Base-by-base conservation (phyloP, 1,140 invertebrate genomes). In the Heliconius eleuchia region DNA sequence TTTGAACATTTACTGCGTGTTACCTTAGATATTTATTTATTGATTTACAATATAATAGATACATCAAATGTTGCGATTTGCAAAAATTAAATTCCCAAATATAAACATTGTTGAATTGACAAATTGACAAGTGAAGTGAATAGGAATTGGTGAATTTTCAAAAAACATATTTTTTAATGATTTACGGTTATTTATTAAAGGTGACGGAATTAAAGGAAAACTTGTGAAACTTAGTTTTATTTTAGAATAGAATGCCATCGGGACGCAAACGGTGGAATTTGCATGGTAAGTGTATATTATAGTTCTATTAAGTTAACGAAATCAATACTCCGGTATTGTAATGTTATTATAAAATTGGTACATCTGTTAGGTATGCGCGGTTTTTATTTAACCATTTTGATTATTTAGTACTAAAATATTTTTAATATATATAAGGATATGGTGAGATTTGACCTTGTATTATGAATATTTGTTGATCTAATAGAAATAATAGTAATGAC, bases 231-330 rank as follows among this genome's bases (percentile, higher is more conserved):
- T n/a, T 66, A 66, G 60, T 71, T 37, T 71, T 71, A 19, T 9
- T 73, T 78, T 71, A 55, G 75, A 73, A 85, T 84, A 86, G 84
- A 85, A 94, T 94, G 92, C 88, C 92, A 83, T 87, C 93, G 80
- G 93, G 94, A 83, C 88, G 95, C 78, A 96, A 95, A 88, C 92
- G 95, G 52, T 96, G 95, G 95, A 95, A 95, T 86, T 85, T 95
- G 82, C 95, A 95, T 91, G 95, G 95, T 96, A 95, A 95, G 89
- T 92, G 85, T 71, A 83, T 86, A 80, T 73, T 80, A 72, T 74
- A 76, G 30, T 55, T 66, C 37, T 72, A 60, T 70, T 73, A 77
- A 66, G 60, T 66, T 66, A 66, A 66, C 60, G 30, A 34, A 71
- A 71, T 71, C 71, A 71, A 71, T 71, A 71, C 37, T 71, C 1